Evolutionary conservation across 1,140 invertebrate genomes (phyloP).

Genomic region (Pseudomyrmex flavicornis): DNA sequence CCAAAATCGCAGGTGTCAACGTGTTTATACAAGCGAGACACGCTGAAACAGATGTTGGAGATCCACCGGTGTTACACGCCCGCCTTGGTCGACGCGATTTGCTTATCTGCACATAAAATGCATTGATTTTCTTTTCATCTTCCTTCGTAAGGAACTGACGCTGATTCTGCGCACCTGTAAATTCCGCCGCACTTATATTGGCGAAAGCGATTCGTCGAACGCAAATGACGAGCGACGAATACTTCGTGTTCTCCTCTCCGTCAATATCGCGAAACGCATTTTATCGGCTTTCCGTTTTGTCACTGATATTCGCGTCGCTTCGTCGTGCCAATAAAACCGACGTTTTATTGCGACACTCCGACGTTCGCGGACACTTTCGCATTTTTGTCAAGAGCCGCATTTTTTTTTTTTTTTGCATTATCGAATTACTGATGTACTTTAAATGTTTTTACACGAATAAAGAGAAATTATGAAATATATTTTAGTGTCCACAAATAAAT

Average conservation of each 20-base stretch:
- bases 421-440: neutral
- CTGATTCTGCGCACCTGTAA: neutral
- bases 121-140: conserved; percentile 10
- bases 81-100: neutral
- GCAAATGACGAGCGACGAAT: conserved; percentile 6
- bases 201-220: conserved; percentile 26
- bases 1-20: conserved; percentile 30
- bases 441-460: neutral
- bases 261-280: conserved; percentile 37
- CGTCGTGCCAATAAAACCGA: conserved; percentile 20
- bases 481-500: neutral
- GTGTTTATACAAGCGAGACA: neutral
- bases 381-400: neutral
- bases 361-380: neutral
- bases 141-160: neutral
- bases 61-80: conserved; percentile 33
- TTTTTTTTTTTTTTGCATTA: neutral
- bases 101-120: conserved; percentile 16
- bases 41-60: neutral
- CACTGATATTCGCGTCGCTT: neutral
- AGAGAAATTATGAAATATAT: no score
- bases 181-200: neutral
- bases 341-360: conserved; percentile 20
- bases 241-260: neutral
- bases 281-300: conserved; percentile 25